These are phyloP conservation scores for Eulimnadia texana DNA, from an alignment of 1,140 invertebrate species.

Conservation along the genomic window DNA sequence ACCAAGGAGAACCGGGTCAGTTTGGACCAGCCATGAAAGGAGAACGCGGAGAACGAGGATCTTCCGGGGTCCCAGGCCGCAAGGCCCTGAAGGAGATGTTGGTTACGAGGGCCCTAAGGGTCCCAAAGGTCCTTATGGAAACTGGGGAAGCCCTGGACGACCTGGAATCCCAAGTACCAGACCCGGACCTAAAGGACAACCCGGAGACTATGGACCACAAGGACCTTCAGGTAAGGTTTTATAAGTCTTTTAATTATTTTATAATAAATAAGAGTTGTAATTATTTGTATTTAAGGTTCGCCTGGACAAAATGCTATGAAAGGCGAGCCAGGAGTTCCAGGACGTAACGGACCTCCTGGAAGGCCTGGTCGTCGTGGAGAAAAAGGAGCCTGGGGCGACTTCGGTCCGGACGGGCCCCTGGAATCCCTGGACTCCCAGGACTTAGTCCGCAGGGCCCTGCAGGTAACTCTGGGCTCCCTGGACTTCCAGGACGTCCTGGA, in stretches of 20 bases:
- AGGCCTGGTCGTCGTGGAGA: conserved; percentile 43
- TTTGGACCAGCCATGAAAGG: background rate
- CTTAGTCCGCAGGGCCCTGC: conserved; percentile 27
- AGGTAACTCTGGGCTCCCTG: conserved; percentile 35
- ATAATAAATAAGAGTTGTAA: too few relatives aligned
- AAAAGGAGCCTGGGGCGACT: conserved; percentile 33
- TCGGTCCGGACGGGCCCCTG: conserved; percentile 43
- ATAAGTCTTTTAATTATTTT: too few relatives aligned
- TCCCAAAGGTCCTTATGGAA: conserved; percentile 15
- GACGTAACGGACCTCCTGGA: background rate
- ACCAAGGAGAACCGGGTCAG: background rate
- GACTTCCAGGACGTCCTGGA: conserved; percentile 32
- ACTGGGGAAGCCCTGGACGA: conserved; percentile 28
- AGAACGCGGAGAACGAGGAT: background rate
- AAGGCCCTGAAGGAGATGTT: conserved; percentile 29
- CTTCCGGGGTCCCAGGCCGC: conserved; percentile 39
- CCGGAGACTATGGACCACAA: too few relatives aligned
- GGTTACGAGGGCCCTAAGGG: too few relatives aligned
- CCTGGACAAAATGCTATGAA: conserved; percentile 14
- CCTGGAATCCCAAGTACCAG: background rate
- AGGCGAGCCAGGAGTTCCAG: background rate
- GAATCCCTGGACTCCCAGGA: conserved; percentile 40
- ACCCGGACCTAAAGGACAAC: too few relatives aligned
- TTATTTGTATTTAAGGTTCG: conserved; percentile 12
- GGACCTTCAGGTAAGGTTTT: too few relatives aligned